Base-by-base conservation (phyloP, 2,888 invertebrate species). In the Polyommatus icarus region DNA sequence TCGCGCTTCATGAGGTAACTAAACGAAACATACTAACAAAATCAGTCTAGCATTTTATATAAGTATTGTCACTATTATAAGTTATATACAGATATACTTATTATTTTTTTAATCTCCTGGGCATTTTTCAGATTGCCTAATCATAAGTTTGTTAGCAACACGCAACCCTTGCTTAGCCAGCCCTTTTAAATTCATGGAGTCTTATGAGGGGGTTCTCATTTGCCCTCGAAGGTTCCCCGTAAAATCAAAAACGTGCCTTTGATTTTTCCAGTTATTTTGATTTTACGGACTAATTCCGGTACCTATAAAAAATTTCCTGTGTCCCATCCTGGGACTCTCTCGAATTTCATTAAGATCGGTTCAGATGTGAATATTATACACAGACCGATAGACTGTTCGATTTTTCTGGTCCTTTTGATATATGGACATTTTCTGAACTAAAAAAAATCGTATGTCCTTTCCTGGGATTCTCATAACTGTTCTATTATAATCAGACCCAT, bases 101-200 rank as follows among this genome's bases (percentile, higher is more conserved):
- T 15, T 50, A 3, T 54, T 54, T 15, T 50, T 18, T 18, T 18
- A 40, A 15, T 54, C 12, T 18, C 54, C 18, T 54, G 15, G 24
- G 0, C 61, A 76, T 61, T 61, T 24, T 7, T n/a, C 20, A 12
- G 59, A 73, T 18, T 24, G 24, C 40, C 24, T 4, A 18, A n/a
- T 29, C 59, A 15, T 0, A 1, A 24, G 24, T 59, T 32, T 77
- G 73, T 76, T 85, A 77, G 82, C 83, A 80, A 85, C 90, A 83
- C 67, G 79, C 84, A 82, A 85, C 88, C 88, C 88, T 84, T 57
- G 57, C 84, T 76, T 79, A 81, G 79, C 79, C 81, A 83, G 82
- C 86, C 87, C 86, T 87, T 87, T 89, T 87, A 87, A 87, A 87
- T 88, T 87, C 86, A 86, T 85, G 82, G 79, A 82, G 83, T 84